Evolutionary conservation across 2,113 vertebrate genomes (phyloP).

Genomic region (Perca schrenkii): DNA sequence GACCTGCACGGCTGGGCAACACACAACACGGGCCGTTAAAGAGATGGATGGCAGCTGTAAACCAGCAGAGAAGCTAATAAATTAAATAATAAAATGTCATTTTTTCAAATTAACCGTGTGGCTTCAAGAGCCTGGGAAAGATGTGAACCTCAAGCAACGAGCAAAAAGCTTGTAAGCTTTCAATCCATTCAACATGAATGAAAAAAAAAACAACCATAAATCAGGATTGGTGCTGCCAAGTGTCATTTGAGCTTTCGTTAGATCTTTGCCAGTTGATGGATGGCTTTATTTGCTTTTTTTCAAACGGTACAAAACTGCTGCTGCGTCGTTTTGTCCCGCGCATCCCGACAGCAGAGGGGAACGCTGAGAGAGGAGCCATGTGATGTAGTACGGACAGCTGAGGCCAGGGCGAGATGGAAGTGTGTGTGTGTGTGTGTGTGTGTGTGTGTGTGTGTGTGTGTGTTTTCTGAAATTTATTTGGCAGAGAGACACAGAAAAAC

Average conservation of each 20-base stretch:
- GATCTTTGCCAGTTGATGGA: not conserved
- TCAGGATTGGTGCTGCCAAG: not conserved
- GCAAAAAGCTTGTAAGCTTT: not conserved
- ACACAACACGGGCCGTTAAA: not conserved
- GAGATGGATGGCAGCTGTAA: constrained; percentile 16
- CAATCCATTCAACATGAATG: not conserved
- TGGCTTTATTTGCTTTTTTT: constrained; percentile 12
- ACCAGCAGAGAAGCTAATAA: constrained; percentile 14
- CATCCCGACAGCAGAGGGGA: constrained; percentile 1
- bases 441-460: too few relatives aligned
- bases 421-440: too few relatives aligned
- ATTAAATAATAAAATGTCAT: constrained; percentile 22
- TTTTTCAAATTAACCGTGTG: constrained; percentile 1
- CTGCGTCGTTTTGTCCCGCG: not conserved
- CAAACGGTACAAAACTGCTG: not conserved
- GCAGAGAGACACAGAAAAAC: too few relatives aligned
- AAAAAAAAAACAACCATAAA: not conserved
- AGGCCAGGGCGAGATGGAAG: constrained; percentile 13
- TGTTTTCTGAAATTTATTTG: too few relatives aligned
- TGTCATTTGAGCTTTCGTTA: constrained; percentile 7
- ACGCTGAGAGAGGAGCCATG: constrained; percentile 21
- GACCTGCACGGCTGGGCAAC: too few relatives aligned
- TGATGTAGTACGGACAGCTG: not conserved
- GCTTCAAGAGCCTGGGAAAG: not conserved
- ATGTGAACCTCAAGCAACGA: not conserved